Percentiles rank a stretch among this genome's conserved stretches.
Evolutionary conservation across 1,140 invertebrate genomes (phyloP).

Genomic region (Rhopalosiphum maidis): DNA sequence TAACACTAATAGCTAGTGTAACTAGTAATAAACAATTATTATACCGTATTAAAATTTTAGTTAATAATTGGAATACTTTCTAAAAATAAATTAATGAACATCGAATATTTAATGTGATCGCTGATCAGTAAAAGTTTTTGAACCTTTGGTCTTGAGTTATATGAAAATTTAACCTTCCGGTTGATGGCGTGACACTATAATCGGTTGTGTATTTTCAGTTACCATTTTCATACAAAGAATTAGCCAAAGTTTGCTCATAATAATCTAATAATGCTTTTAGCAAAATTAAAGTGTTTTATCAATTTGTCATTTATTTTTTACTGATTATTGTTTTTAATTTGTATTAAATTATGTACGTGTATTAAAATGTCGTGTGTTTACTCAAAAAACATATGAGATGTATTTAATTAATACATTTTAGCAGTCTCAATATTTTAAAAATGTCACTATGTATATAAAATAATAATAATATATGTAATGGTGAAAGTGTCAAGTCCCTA

Average conservation of each 20-base stretch:
- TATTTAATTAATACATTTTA: not conserved
- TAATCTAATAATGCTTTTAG: conserved; percentile 38
- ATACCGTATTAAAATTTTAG: not conserved
- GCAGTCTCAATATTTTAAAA: not conserved
- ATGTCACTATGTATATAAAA: too few relatives aligned
- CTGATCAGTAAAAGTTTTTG: not conserved
- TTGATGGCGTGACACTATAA: conserved; percentile 8
- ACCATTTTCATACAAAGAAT: not conserved
- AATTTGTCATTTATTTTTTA: conserved; percentile 18
- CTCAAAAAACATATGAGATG: not conserved
- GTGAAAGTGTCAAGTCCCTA: too few relatives aligned
- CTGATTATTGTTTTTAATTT: not conserved
- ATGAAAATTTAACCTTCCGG: not conserved
- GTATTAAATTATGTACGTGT: not conserved
- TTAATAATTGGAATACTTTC: not conserved
- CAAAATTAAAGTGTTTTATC: conserved; percentile 13
- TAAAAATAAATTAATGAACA: not conserved
- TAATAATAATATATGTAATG: too few relatives aligned
- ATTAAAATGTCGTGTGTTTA: not conserved
- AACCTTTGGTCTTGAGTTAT: not conserved
- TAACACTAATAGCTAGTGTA: not conserved
- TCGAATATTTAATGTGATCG: not conserved
- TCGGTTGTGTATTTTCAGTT: not conserved
- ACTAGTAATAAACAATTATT: too few relatives aligned
- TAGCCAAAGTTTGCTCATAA: not conserved